These are phyloP conservation scores for Limnephilus rhombicus DNA, from an alignment of 2,888 invertebrate species.

Conservation along the genomic window DNA sequence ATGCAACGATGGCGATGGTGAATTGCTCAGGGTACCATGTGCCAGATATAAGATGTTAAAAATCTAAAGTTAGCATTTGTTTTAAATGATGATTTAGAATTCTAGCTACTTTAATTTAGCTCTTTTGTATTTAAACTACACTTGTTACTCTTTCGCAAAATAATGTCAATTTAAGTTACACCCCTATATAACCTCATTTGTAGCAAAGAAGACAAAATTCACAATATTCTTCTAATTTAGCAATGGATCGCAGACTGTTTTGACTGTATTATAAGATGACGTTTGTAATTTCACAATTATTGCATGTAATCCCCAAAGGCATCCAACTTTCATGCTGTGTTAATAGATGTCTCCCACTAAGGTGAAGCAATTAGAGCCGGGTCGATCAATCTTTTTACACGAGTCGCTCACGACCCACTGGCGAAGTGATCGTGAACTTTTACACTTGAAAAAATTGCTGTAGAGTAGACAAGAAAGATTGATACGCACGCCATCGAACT, in stretches of 20 bases:
- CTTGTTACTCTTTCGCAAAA: neutral
- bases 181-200: neutral
- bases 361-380: too few species aligned
- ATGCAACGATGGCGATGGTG: neutral
- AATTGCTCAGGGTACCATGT: neutral
- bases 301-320: neutral
- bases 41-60: neutral
- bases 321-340: too few species aligned
- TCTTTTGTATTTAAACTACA: neutral
- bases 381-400: too few species aligned
- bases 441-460: too few species aligned
- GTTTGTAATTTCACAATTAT: neutral
- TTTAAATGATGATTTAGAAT: neutral
- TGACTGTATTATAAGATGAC: neutral
- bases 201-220: neutral
- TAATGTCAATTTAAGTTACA: neutral
- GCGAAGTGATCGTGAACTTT: too few species aligned
- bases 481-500: too few species aligned
- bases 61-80: neutral
- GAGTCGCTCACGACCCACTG: too few species aligned
- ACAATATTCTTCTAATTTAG: neutral
- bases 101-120: neutral
- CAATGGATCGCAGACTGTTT: neutral
- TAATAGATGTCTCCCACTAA: too few species aligned
- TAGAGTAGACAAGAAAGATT: too few species aligned